Evolutionary conservation across 2,113 vertebrate species (phyloP).

Genomic region (Melanerpes formicivorus): DNA sequence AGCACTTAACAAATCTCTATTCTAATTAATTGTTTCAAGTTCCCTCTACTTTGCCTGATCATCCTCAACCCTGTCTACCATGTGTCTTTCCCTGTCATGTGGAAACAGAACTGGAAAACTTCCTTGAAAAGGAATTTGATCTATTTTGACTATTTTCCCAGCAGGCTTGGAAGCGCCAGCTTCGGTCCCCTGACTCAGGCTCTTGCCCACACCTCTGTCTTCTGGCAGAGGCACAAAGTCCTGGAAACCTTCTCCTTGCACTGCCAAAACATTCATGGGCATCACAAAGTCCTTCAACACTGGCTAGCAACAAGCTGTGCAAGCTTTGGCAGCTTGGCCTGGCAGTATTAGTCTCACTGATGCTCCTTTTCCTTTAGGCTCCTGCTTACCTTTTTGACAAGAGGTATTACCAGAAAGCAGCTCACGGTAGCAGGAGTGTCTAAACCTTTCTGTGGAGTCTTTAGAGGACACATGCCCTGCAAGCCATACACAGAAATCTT

Average conservation of each 20-base stretch:
- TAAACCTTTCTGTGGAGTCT: conserved; percentile 83
- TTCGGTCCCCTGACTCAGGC: conserved; percentile 8
- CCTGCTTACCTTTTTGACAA: conserved; percentile 83
- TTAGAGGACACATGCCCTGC: conserved; percentile 97
- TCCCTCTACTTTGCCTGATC: background rate
- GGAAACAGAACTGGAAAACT: conserved; percentile 55
- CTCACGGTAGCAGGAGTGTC: conserved; percentile 90
- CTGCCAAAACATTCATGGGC: conserved; percentile 16
- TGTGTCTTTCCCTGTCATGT: background rate
- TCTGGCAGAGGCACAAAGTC: background rate
- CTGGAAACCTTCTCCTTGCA: background rate
- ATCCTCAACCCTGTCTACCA: conserved; percentile 17
- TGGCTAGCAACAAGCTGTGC: background rate
- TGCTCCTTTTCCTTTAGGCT: background rate
- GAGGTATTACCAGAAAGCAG: conserved; percentile 87
- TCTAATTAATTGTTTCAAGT: conserved; percentile 21
- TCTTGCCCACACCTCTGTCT: conserved; percentile 15
- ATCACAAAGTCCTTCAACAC: background rate
- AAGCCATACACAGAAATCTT: conserved; percentile 93
- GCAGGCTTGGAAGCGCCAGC: conserved; percentile 6
- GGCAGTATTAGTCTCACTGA: background rate
- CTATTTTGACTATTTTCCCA: conserved; percentile 41
- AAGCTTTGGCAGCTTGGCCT: background rate
- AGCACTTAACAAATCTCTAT: background rate
- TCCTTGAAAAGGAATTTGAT: conserved; percentile 14